These are phyloP conservation scores for Poeciliopsis retropinna DNA, from an alignment of 2,113 vertebrate species.

Conservation along the genomic window DNA sequence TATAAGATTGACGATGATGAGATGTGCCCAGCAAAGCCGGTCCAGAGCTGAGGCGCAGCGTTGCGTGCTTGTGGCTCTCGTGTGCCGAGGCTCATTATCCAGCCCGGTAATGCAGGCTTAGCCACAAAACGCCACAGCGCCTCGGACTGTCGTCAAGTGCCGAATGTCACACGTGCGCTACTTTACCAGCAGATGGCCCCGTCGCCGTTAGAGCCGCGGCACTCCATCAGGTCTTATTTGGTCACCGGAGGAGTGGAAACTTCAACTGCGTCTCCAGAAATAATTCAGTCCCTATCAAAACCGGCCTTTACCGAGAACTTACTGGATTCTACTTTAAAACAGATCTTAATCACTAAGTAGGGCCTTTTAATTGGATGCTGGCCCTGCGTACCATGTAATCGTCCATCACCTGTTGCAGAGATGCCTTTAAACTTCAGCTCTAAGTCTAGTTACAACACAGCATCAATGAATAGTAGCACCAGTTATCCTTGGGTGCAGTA, in stretches of 20 bases:
- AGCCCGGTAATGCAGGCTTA: constrained; percentile 51
- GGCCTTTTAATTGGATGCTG: constrained; percentile 70
- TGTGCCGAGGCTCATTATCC: constrained; percentile 27
- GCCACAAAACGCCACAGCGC: constrained; percentile 36
- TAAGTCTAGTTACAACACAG: constrained; percentile 62
- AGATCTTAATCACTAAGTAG: constrained; percentile 63
- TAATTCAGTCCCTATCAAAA: constrained; percentile 6
- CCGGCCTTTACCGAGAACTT: constrained; percentile 2
- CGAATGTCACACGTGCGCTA: constrained; percentile 55
- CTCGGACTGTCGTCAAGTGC: constrained; percentile 35
- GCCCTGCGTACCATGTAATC: constrained; percentile 41
- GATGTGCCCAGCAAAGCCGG: constrained; percentile 8
- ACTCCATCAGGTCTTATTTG: not conserved
- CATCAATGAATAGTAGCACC: constrained; percentile 26
- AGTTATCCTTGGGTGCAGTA: too few species aligned
- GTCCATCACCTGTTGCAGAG: constrained; percentile 49
- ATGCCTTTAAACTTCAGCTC: constrained; percentile 55
- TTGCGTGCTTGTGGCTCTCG: constrained; percentile 39
- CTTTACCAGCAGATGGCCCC: constrained; percentile 40
- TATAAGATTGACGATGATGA: not conserved
- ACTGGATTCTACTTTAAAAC: constrained; percentile 34
- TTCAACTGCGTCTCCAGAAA: not conserved
- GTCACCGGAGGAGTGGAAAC: not conserved
- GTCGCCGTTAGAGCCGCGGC: not conserved
- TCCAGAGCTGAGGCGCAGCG: constrained; percentile 1